Evolutionary conservation across 2,113 vertebrate species (phyloP), one percentile per base, ranked within the genome.

Genomic region (Amphiprion percula): DNA sequence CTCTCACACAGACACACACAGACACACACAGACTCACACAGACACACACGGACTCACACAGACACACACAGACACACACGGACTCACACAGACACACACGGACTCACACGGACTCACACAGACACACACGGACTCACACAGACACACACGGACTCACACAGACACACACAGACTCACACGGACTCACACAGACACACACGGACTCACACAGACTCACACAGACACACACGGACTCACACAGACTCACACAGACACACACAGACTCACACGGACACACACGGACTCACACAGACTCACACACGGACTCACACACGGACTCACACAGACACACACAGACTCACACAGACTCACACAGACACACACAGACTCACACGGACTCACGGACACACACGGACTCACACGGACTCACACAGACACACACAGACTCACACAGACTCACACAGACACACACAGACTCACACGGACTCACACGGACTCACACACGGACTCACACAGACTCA

Each of bases 1-100:
- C 28, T 74, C 82, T 88, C 79, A 83, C 41, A 23, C n/a, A 5
- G 49, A 11, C 62, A 14, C 59, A 21, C 71, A 47, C 59, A 58
- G 52, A 11, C 28, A 58, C 44, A 30, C 68, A 62, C 62, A 52
- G 53, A 66, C 77, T 58, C 53, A 69, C 71, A 58, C 59, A 21
- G 26, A 49, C 70, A 56, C 58, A 37, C 50, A 68, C 61, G 59
- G 65, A 30, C 61, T 68, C 26, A 47, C 80, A 33, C 4, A 4
- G 52, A 11, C 62, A 9, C 59, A 21, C 71, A 47, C 59, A 58
- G 52, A 11, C 28, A 65, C 44, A 30, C 68, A 62, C 62, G 41
- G 53, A 66, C 77, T 58, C 53, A 69, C 71, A 58, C 59, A 21
- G 26, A 49, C 70, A 52, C 58, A 37, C 50, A 68, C 61, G 59